Base-by-base conservation (phyloP, 1,140 invertebrate genomes). In the Diorhabda elongata region DNA sequence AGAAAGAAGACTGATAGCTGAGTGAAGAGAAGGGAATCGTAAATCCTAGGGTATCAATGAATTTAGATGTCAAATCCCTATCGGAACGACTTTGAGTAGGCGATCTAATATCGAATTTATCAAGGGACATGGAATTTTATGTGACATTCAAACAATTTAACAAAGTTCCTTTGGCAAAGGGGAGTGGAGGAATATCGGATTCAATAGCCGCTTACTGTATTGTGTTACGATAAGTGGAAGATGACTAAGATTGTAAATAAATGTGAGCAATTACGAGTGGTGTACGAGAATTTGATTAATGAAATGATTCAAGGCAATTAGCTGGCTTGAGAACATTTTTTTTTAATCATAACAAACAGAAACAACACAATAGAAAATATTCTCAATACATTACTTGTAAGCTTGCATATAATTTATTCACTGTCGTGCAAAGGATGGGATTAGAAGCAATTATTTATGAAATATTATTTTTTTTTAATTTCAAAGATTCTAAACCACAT, bases 61-160 rank as follows among this genome's bases (percentile, higher is more conserved):
- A 52, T 52, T 6, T 8, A 52, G 47, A 8, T 52, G 47, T 52
- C n/a, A 52, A 52, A 52, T 52, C 47, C 4, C 47, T 52, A 52
- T 52, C 47, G 47, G 47, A 52, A 52, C 47, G 47, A 52, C 47
- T 52, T 52, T 4, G 47, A 52, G 47, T 52, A 3, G 47, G 47
- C n/a, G 47, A 52, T 8, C 4, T 6, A n/a, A 52, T 52, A 52
- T 6, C 6, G 47, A 52, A 52, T 52, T 52, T 52, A 52, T 52
- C 47, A 52, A 52, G 47, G 47, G 47, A 52, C 47, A 52, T 52
- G 47, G 47, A 52, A 52, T 52, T 52, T 52, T 52, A 52, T 52
- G 47, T 52, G 47, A 52, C 47, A 52, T 52, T 52, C 47, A 2
- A 52, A 52, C 47, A 52, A n/a, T 52, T 52, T 52, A 52, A 52